Base-by-base conservation (phyloP, 2,888 invertebrate species). In the Troides aeacus region DNA sequence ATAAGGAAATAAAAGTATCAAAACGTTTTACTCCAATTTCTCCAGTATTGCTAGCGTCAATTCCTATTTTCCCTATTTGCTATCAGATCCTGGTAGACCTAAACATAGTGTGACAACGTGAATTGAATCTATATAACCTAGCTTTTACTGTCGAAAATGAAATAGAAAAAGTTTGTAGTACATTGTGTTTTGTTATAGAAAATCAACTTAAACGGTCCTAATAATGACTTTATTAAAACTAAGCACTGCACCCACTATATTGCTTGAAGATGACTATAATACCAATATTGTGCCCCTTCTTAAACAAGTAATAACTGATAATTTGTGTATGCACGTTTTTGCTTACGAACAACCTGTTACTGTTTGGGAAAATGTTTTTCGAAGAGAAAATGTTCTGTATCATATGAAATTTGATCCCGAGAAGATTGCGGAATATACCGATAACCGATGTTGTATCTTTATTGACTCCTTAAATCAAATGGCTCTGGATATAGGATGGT, bases 381-480 rank as follows among this genome's bases (percentile, higher is more conserved):
- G 77, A 70, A 77, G 75, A 66, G 76, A 78, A 71, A 53, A 70
- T 15, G 71, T 85, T 21, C 74, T 75, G 56, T 88, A 78, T 72
- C 79, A 83, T 63, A 80, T 84, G 69, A 81, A 85, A 69, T 81
- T 82, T 50, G 72, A 77, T 71, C 56, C 71, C 17, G 77, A 84
- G 5, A 72, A 72, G 30, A 79, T 77, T 57, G 74, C 74, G 21
- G 76, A 79, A 68, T 81, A 80, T 56, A 74, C 72, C 18, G 79
- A 70, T 66, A 75, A 74, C 46, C 85, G 86, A 75, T 79, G 81
- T 73, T 79, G 83, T 17, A 72, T 90, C 30, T 74, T 92, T 62
- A 84, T 93, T 68, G 89, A 91, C 76, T 93, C 93, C 12, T 74
- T 92, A 12, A 90, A 88, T 73, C 90, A 92, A 84, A 88, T 93